Evolutionary conservation across 2,888 invertebrate genomes (phyloP).

Genomic region (Mystacides longicornis): DNA sequence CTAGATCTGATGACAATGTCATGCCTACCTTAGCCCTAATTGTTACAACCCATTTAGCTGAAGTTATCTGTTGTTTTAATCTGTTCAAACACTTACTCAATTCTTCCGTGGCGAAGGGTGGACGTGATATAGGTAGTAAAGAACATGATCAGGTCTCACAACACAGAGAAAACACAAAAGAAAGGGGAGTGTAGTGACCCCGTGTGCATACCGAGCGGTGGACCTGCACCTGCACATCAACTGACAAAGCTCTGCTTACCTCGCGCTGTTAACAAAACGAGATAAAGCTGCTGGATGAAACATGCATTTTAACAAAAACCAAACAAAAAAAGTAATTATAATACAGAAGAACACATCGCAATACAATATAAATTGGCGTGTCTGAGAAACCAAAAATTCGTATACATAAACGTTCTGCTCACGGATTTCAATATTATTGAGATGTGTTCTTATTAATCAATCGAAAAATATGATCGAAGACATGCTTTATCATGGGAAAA

Average conservation of each 20-base stretch:
- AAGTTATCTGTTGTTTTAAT: too few relatives aligned
- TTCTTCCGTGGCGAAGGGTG: not conserved
- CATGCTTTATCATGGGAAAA: too few relatives aligned
- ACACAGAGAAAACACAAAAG: not conserved
- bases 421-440: too few relatives aligned
- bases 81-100: not conserved
- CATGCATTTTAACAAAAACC: not conserved
- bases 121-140: not conserved
- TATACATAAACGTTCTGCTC: too few relatives aligned
- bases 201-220: not conserved
- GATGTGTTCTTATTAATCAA: too few relatives aligned
- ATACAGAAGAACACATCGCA: not conserved
- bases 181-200: not conserved
- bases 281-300: slow-evolving; percentile 4
- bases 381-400: too few relatives aligned
- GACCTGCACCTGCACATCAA: too few relatives aligned
- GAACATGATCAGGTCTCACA: not conserved
- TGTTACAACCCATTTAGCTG: too few relatives aligned
- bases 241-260: slow-evolving; percentile 16
- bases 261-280: slow-evolving; percentile 25
- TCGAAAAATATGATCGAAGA: too few relatives aligned
- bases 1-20: too few relatives aligned
- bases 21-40: too few relatives aligned
- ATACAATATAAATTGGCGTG: too few relatives aligned
- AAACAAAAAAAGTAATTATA: not conserved